These are phyloP conservation scores for Agelas oroides DNA, from an alignment of 37 sponge, comb jelly and placozoan genomes.

Conservation along the genomic window DNA sequence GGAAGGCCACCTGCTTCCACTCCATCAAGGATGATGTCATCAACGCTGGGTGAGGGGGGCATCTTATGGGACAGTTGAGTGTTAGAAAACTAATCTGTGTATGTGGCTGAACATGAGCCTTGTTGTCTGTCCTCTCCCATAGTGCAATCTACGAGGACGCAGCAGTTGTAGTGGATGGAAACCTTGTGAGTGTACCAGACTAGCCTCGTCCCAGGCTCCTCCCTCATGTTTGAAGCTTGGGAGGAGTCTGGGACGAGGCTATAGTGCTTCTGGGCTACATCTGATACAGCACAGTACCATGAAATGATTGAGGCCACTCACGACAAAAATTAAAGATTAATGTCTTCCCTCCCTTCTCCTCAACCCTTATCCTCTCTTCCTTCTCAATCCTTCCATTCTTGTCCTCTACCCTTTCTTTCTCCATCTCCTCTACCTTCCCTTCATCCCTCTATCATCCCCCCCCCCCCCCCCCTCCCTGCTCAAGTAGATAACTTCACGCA, in stretches of 20 bases:
- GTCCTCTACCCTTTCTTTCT: not conserved
- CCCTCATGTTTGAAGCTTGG: no score
- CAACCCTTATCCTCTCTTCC: no score
- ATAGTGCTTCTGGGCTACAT: no score
- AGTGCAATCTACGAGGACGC: conserved; percentile 60
- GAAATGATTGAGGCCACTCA: no score
- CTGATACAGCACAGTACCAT: no score
- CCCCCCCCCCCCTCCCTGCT: not conserved
- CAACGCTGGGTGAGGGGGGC: conserved; percentile 60
- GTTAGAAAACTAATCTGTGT: not conserved
- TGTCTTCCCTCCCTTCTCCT: no score
- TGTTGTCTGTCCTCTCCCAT: not conserved
- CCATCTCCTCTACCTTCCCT: not conserved
- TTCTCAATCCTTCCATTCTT: no score
- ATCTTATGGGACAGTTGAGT: no score
- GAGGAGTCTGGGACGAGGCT: no score
- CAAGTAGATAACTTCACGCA: conserved; percentile 62
- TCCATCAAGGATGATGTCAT: conserved; percentile 85
- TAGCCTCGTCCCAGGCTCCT: no score
- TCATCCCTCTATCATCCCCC: not conserved
- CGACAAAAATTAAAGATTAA: no score
- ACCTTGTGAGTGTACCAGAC: conserved; percentile 73
- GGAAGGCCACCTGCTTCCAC: conserved; percentile 67
- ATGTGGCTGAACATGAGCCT: not conserved
- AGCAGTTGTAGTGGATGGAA: conserved; percentile 77